phyloP scores from a whole-genome alignment of 2,888 invertebrate species.

The Nezara viridula region DNA sequence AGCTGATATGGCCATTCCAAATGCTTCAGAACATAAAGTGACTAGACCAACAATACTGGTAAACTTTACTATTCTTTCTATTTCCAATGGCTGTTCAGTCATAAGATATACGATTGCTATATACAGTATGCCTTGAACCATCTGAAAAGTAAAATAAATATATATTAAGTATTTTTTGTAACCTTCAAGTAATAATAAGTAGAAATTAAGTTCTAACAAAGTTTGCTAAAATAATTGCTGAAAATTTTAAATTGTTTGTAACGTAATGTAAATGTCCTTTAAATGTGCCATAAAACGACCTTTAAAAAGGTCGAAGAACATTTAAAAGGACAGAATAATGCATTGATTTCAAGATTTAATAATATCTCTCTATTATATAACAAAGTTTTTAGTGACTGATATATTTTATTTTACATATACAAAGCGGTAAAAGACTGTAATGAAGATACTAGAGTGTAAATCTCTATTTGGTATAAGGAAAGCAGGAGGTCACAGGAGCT shows the following conservation, averaged over 20 bases:
- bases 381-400: no score
- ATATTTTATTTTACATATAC: no score
- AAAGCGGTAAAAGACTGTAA: no score
- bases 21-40: constrained; percentile 83
- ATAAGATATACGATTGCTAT: constrained; percentile 80
- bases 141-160: constrained; percentile 66
- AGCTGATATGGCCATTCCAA: constrained; percentile 82
- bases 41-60: constrained; percentile 79
- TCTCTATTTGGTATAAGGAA: no score
- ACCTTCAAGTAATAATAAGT: not conserved
- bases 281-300: not conserved
- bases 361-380: no score
- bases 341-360: no score
- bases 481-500: no score
- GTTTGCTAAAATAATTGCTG: no score
- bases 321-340: no score
- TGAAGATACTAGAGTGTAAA: no score
- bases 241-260: not conserved
- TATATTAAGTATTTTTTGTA: not conserved
- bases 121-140: constrained; percentile 77
- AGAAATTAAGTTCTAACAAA: not conserved
- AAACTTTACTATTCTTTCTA: constrained; percentile 78
- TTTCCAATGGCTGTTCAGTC: constrained; percentile 83
- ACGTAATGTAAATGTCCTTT: not conserved
- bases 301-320: no score